Conservation (phyloP, 92 coral and sea anemone species). For the Micromussa lordhowensis region DNA sequence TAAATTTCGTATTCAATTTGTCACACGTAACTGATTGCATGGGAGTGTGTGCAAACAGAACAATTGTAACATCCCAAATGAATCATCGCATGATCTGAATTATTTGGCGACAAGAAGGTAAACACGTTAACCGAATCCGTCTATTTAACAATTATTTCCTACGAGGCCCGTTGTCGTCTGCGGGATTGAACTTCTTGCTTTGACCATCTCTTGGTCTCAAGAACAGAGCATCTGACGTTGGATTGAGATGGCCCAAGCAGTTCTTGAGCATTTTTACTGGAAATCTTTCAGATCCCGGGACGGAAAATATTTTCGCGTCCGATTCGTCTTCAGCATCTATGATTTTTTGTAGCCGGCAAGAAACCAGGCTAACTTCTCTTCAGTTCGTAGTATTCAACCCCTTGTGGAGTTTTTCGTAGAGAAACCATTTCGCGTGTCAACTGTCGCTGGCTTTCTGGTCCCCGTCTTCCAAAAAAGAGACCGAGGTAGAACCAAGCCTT, state of each 20-base stretch:
- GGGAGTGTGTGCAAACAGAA: no score
- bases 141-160: no score
- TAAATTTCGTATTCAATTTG: no score
- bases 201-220: constrained; percentile 34
- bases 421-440: constrained; percentile 33
- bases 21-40: no score
- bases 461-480: constrained; percentile 42
- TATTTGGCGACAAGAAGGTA: no score
- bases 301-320: no score
- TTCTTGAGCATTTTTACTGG: constrained; percentile 49
- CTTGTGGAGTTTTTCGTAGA: constrained; percentile 50
- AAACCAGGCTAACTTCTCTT: constrained; percentile 30
- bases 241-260: no score
- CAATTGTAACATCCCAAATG: no score
- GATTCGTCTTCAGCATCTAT: constrained; percentile 58
- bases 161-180: no score
- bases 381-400: constrained; percentile 50
- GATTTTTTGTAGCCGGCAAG: constrained; percentile 42
- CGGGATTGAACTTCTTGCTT: no score
- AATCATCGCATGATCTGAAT: no score
- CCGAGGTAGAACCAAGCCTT: constrained; percentile 47
- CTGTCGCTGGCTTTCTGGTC: constrained; percentile 41
- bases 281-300: constrained; percentile 6
- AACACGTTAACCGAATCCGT: no score
- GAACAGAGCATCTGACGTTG: constrained; percentile 45